These are phyloP conservation scores for Drosophila glabriapex DNA, from an alignment of 2,888 invertebrate genomes.

Conservation along the genomic window DNA sequence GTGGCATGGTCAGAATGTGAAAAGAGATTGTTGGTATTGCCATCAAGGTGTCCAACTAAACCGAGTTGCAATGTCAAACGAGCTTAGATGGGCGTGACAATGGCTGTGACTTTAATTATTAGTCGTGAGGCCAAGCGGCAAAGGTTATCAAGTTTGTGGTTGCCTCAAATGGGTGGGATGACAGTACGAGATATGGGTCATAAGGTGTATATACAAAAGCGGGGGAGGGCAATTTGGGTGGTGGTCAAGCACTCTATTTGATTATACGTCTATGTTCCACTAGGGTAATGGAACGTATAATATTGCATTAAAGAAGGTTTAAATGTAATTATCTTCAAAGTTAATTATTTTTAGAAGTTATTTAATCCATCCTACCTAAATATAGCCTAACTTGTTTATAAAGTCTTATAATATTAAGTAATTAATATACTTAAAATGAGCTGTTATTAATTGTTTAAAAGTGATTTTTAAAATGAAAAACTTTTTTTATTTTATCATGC, in stretches of 20 bases:
- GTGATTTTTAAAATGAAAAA: not conserved
- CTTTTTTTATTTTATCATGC: not conserved
- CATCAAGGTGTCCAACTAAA: conserved; percentile 62
- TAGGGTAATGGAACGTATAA: not conserved
- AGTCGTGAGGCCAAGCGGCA: conserved; percentile 39
- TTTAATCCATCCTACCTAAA: not conserved
- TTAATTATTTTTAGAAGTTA: not conserved
- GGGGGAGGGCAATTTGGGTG: not conserved
- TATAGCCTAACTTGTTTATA: not conserved
- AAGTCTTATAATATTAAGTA: not conserved
- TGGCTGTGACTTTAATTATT: conserved; percentile 60
- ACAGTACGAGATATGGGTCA: conserved; percentile 8
- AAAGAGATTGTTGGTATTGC: conserved; percentile 58
- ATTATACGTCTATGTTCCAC: conserved; percentile 22
- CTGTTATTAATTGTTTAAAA: not conserved
- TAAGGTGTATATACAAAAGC: conserved; percentile 17
- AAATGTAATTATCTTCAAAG: conserved; percentile 8
- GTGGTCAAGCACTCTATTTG: conserved; percentile 44
- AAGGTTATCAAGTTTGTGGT: conserved; percentile 28
- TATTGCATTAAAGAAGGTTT: not conserved
- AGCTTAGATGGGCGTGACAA: conserved; percentile 47
- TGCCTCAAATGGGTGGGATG: conserved; percentile 15
- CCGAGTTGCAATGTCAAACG: conserved; percentile 54
- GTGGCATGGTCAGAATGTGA: conserved; percentile 54
- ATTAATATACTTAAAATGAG: not conserved